Evolutionary conservation across 2,888 invertebrate genomes (phyloP), one percentile per base, ranked within the genome.

Genomic region (Punctoribates punctum): DNA sequence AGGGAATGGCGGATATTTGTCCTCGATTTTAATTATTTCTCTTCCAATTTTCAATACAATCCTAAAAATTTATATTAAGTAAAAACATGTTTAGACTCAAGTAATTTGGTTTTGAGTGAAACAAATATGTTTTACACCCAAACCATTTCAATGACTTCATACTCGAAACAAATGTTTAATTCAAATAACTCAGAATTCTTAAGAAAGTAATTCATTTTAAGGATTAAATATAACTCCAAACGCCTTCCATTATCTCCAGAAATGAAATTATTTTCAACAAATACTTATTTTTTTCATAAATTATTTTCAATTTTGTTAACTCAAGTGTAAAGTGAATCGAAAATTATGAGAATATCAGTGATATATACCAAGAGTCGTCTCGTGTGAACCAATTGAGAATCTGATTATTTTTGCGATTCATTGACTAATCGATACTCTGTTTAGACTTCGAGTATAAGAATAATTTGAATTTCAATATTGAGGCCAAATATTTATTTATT

Each of bases 1-100:
- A 48, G 2, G 5, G 48, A 20, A 72, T 46, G 13, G 20, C 5
- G n/a, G 8, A 70, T 46, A 8, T 42, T 70, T 72, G 72, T 72
- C 72, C 72, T 72, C 72, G 48, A 72, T 72, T 72, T 72, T 72
- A 72, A 72, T 72, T 72, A 72, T 72, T 72, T 48, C 48, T 46
- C 23, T 46, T 23, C 20, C n/a, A 65, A 17, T 38, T 38, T 29
- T 27, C 34, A 29, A 27, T 29, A 34, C 3, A 34, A 27, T 29
- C 17, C 17, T n/a, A 34, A 27, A 29, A 29, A 34, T 60, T 23
- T 72, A 15, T 25, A 42, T 72, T 72, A 25, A 46, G 25, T 48
- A 13, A 25, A 72, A 48, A 72, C 48, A 42, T 72, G 48, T 72
- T 72, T 67, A 38, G 3, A 38, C n/a, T 17, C 9, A 65, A 65